These are phyloP conservation scores for Amphibalanus amphitrite DNA, from an alignment of 1,140 invertebrate species.

Conservation along the genomic window DNA sequence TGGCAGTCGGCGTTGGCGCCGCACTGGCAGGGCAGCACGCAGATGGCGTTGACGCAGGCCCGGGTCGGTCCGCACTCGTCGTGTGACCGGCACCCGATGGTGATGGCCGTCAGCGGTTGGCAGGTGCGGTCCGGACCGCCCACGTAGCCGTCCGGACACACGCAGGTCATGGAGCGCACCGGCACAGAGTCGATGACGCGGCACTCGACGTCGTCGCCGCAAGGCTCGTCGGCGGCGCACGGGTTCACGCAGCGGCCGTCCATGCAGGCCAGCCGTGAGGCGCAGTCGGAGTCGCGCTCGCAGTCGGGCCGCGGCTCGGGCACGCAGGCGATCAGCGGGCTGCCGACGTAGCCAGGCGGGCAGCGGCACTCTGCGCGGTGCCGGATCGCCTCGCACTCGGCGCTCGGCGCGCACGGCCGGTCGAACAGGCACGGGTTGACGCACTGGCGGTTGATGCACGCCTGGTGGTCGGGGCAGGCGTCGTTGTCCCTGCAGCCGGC, in stretches of 20 bases:
- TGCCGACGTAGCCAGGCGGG: conserved; percentile 44
- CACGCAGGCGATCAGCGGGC: conserved; percentile 60
- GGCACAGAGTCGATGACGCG: conserved; percentile 58
- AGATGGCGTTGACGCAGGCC: conserved; percentile 23
- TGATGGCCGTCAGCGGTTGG: conserved; percentile 27
- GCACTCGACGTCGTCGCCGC: conserved; percentile 56
- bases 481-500: conserved; percentile 74
- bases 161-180: conserved; percentile 70
- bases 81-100: conserved; percentile 17
- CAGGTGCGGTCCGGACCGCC: conserved; percentile 57
- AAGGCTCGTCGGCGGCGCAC: conserved; percentile 56
- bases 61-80: conserved; percentile 21
- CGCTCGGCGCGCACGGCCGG: conserved; percentile 53
- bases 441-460: conserved; percentile 70
- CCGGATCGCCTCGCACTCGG: conserved; percentile 60
- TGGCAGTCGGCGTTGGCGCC: conserved; percentile 23
- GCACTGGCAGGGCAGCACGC: conserved; percentile 23
- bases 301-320: conserved; percentile 54
- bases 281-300: conserved; percentile 59
- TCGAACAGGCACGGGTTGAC: conserved; percentile 57
- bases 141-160: conserved; percentile 46
- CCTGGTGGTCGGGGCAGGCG: conserved; percentile 65
- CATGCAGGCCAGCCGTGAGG: conserved; percentile 54
- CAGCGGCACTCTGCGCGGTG: conserved; percentile 69
- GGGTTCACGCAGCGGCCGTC: conserved; percentile 64